These are phyloP conservation scores for Odontophorus gujanensis DNA, from an alignment of 2,113 vertebrate genomes.

Conservation along the genomic window DNA sequence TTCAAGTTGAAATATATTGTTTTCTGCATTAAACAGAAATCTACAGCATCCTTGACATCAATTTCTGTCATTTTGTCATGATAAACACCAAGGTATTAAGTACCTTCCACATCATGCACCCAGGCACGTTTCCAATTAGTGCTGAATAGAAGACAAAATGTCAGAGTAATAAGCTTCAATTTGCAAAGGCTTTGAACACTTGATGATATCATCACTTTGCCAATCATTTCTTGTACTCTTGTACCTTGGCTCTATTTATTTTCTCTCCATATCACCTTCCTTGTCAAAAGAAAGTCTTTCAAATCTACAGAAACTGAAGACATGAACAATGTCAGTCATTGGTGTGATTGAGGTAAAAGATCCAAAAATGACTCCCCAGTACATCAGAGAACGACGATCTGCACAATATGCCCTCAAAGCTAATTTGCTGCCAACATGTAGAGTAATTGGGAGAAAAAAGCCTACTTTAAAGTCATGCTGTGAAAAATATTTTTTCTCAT, in stretches of 20 bases:
- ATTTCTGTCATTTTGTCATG: constrained; percentile 70
- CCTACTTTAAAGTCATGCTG: constrained; percentile 59
- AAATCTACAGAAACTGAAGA: constrained; percentile 44
- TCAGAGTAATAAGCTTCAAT: constrained; percentile 75
- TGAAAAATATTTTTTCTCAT: constrained; percentile 32
- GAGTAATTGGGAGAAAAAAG: constrained; percentile 38
- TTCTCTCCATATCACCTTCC: constrained; percentile 54
- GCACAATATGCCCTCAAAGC: constrained; percentile 55
- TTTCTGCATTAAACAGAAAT: constrained; percentile 49
- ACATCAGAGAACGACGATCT: constrained; percentile 40
- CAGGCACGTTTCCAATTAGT: constrained; percentile 77
- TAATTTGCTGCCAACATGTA: constrained; percentile 69
- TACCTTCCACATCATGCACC: constrained; percentile 56
- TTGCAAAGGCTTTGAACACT: constrained; percentile 81
- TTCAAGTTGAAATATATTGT: constrained; percentile 50
- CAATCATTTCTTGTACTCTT: constrained; percentile 74
- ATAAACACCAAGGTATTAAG: constrained; percentile 69
- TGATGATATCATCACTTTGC: constrained; percentile 83
- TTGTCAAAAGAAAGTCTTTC: constrained; percentile 68
- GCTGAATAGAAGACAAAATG: constrained; percentile 71
- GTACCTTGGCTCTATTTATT: constrained; percentile 44
- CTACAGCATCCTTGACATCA: constrained; percentile 44
- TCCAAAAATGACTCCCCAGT: constrained; percentile 40
- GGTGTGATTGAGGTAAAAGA: constrained; percentile 56
- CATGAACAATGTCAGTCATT: constrained; percentile 39